Evolutionary conservation across 1,140 invertebrate genomes (phyloP), one percentile per base, ranked within the genome.

Genomic region (Nymphalis io): DNA sequence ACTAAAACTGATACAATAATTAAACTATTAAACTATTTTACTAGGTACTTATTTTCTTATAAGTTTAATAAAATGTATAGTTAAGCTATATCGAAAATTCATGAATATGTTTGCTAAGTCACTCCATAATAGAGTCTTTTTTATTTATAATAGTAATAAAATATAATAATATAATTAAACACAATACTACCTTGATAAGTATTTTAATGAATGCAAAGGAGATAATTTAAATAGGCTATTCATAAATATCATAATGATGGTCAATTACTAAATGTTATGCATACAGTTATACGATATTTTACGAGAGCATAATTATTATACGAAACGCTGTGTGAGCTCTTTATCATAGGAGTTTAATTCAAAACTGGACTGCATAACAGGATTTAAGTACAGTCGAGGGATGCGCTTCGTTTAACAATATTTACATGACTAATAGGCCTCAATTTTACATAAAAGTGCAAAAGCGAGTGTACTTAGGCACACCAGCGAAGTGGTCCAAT

Each of bases 391-490:
- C 63, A 51, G 44, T 39, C 39, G 40, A 53, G 55, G 68, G 68
- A 46, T 70, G 61, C 61, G 72, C 68, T 72, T 71, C 84, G 73
- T 80, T 88, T 87, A 88, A 86, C 79, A 82, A 86, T 88, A 89
- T 90, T 89, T 88, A 86, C 88, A 89, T 87, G 81, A 80, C 71
- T 90, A 87, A 90, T 89, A 76, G 78, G 60, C 75, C 75, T 79
- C 80, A 79, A 79, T 88, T 90, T 88, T 81, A 84, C 82, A 85
- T 88, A 88, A 90, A 90, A 88, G 80, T 87, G 81, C 80, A 88
- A 87, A 85, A 87, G 84, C 84, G 80, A 87, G 80, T 82, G 82
- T 83, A 84, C 83, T 87, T 86, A 88, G 86, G 82, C 78, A 79
- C 85, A 83, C 80, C 79, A 80, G 80, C 70, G 83, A 87, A 89